Evolutionary conservation across 2,113 vertebrate species (phyloP).

Genomic region (Trematomus loennbergii): DNA sequence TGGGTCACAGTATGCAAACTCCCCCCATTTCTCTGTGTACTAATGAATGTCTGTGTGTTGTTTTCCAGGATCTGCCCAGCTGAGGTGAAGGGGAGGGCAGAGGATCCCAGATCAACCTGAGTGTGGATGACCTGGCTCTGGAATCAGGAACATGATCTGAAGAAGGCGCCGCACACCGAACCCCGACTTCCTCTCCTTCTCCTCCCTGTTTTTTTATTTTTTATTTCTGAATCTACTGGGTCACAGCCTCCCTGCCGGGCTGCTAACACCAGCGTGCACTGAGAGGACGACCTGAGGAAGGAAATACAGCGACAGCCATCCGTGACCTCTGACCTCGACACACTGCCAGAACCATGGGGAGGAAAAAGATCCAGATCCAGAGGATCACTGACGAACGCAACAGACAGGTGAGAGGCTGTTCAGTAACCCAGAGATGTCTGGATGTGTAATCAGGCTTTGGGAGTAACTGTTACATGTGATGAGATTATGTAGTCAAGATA

Average conservation of each 20-base stretch:
- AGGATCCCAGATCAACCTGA: conserved; percentile 65
- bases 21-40: conserved; percentile 1
- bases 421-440: neutral
- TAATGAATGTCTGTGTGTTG: conserved; percentile 62
- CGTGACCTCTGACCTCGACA: conserved; percentile 55
- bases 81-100: conserved; percentile 77
- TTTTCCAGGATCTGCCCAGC: conserved; percentile 77
- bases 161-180: conserved; percentile 51
- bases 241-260: conserved; percentile 46
- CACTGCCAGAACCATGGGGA: conserved; percentile 89
- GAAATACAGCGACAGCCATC: conserved; percentile 19
- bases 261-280: conserved; percentile 45
- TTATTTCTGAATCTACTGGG: neutral
- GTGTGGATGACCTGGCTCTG: conserved; percentile 68
- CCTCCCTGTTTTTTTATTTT: conserved; percentile 47
- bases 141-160: conserved; percentile 83
- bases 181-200: conserved; percentile 59
- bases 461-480: too few relatives aligned
- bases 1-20: conserved; percentile 64
- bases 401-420: conserved; percentile 87
- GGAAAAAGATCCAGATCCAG: conserved; percentile 99
- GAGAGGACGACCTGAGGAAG: conserved; percentile 30
- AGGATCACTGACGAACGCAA: conserved; percentile 98
- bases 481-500: too few relatives aligned
- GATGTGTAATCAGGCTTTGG: neutral